These are phyloP conservation scores for Nibea albiflora DNA, from an alignment of 2,113 vertebrate species.

Conservation along the genomic window DNA sequence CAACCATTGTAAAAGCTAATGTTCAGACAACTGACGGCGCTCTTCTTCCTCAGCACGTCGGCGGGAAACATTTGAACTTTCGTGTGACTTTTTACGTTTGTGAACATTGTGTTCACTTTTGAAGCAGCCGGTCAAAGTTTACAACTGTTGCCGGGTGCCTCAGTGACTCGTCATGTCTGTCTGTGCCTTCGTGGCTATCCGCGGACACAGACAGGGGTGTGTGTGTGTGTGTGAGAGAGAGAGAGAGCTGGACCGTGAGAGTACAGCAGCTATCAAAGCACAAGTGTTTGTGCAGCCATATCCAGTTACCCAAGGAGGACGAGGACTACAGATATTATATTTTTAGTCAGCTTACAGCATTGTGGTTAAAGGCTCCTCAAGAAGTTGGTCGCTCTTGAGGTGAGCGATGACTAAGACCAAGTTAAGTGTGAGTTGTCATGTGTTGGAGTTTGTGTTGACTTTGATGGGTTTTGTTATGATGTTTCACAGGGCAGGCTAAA, in stretches of 20 bases:
- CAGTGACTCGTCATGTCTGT: neutral
- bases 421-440: neutral
- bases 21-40: neutral
- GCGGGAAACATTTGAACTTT: accelerated
- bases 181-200: conserved; percentile 17
- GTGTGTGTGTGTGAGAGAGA: neutral
- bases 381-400: too few relatives aligned
- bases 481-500: neutral
- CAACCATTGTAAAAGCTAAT: neutral
- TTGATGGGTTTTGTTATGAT: neutral
- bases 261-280: too few relatives aligned
- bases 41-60: neutral
- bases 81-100: too few relatives aligned
- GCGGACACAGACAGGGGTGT: neutral
- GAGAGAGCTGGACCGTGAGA: too few relatives aligned
- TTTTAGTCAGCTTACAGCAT: neutral
- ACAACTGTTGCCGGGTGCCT: neutral
- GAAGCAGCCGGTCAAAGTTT: conserved; percentile 27
- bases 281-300: too few relatives aligned
- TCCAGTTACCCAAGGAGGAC: too few relatives aligned
- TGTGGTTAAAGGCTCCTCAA: neutral
- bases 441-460: neutral
- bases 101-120: neutral
- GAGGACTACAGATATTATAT: neutral
- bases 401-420: too few relatives aligned